phyloP scores from a whole-genome alignment of 2,888 invertebrate genomes.

The Eudemis profundana region DNA sequence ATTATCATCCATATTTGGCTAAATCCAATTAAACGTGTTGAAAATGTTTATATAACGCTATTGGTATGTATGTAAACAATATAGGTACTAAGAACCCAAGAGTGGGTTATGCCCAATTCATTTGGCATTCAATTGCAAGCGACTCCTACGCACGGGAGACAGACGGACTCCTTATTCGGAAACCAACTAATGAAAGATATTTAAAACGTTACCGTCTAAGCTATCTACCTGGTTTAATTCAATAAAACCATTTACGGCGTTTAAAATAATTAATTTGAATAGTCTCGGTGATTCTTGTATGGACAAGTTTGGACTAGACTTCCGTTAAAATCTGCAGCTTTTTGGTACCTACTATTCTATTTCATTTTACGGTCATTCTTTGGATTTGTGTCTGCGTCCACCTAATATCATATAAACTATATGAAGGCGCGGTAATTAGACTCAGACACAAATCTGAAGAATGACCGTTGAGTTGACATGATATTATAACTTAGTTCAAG shows the following conservation, averaged over 20 bases:
- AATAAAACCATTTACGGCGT: slow-evolving; percentile 22
- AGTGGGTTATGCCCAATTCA: slow-evolving; percentile 25
- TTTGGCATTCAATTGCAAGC: slow-evolving; percentile 39
- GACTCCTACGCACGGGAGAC: slow-evolving; percentile 34
- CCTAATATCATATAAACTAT: too few species aligned
- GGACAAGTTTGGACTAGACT: neutral
- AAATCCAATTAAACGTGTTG: neutral
- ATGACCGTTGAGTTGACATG: too few species aligned
- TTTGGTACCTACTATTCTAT: slow-evolving; percentile 15
- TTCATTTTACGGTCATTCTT: too few species aligned
- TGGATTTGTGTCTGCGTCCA: too few species aligned
- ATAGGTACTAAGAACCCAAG: slow-evolving; percentile 9
- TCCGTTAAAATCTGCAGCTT: slow-evolving; percentile 9
- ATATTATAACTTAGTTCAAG: neutral
- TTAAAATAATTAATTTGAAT: neutral
- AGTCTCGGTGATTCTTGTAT: neutral
- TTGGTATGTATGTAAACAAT: slow-evolving; percentile 5
- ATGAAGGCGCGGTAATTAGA: too few species aligned
- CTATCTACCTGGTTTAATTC: slow-evolving; percentile 18
- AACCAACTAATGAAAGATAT: slow-evolving; percentile 39
- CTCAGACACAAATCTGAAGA: too few species aligned
- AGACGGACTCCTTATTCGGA: slow-evolving; percentile 36
- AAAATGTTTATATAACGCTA: neutral
- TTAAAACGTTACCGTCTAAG: slow-evolving; percentile 23
- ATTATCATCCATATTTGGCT: neutral